Evolutionary conservation across 2,113 vertebrate species (phyloP), one percentile per base, ranked within the genome.

Genomic region (Salminus brasiliensis): DNA sequence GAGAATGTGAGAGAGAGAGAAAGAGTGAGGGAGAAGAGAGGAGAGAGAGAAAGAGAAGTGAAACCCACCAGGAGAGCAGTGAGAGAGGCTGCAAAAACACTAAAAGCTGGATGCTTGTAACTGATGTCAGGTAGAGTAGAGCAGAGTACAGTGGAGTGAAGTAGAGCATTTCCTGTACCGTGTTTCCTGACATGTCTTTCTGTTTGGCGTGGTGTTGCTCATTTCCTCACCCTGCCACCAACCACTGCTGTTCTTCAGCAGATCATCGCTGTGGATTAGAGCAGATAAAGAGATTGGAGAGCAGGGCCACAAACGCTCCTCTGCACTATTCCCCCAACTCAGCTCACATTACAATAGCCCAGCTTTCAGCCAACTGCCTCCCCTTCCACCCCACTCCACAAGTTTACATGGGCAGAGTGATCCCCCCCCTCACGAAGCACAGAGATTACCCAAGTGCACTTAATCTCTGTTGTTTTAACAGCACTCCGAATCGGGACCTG

Each of bases 391-490:
- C 63, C 30, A 74, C 72, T 76, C 79, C 78, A 71, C 83, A 71
- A 83, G 88, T 92, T 92, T 90, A 91, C 88, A 91, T 87, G 87
- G 89, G 89, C 90, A 88, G 85, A 88, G 78, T 45, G 21, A 12
- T 34, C 23, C 13, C 36, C 72, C 27, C 86, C 83, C 81, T 30
- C 25, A 77, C 89, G 85, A 89, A 84, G 47, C 75, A 75, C 83
- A 78, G 78, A 86, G 60, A 86, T 82, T 84, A 86, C 86, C 88
- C 88, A 80, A 80, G 86, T 86, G 84, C 84, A 87, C 85, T 86
- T 89, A 82, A 91, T 91, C 89, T 90, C 72, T 92, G 88, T 92
- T 91, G 91, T 89, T 92, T 86, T 89, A 90, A 88, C 87, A 86
- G 80, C 16, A 76, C 85, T 86, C 83, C 75, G 87, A 92, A 79